Conservation (phyloP, 2,113 vertebrate species). For the Lonchura striata region DNA sequence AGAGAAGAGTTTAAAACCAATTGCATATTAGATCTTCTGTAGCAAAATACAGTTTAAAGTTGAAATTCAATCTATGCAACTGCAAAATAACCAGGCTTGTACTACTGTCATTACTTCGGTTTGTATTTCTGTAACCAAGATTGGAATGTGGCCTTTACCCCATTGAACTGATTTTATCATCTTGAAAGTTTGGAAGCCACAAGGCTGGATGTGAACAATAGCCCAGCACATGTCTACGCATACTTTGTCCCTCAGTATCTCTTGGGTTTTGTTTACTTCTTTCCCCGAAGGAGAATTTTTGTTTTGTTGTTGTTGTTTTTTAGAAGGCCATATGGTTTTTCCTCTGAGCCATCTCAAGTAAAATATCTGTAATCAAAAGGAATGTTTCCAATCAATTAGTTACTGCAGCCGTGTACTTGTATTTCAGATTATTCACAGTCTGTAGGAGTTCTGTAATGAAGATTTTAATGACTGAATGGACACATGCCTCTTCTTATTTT, state of each 20-base stretch:
- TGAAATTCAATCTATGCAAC: background rate
- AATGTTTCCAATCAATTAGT: slow-evolving; percentile 62
- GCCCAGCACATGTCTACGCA: background rate
- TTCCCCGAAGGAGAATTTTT: background rate
- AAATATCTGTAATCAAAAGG: slow-evolving; percentile 41
- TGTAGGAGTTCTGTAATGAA: slow-evolving; percentile 52
- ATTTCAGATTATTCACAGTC: slow-evolving; percentile 67
- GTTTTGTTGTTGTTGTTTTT: background rate
- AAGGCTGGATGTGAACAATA: slow-evolving; percentile 33
- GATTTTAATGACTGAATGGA: slow-evolving; percentile 60
- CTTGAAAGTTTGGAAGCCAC: slow-evolving; percentile 13
- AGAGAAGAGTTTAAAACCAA: background rate
- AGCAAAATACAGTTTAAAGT: background rate
- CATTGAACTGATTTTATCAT: slow-evolving; percentile 25
- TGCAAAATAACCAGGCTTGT: background rate
- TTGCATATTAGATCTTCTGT: background rate
- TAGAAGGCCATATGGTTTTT: background rate
- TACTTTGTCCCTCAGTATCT: slow-evolving; percentile 1
- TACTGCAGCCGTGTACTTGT: slow-evolving; percentile 14
- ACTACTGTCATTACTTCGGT: background rate
- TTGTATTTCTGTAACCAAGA: slow-evolving; percentile 24
- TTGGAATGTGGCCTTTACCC: slow-evolving; percentile 34
- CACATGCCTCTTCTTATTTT: slow-evolving; percentile 43
- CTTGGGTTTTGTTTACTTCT: slow-evolving; percentile 26
- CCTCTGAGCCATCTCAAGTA: slow-evolving; percentile 11